Percentiles rank a stretch among this genome's conserved stretches.
phyloP scores from a whole-genome alignment of 2,797 vertebrate species.

The Tauraco hartlaubi region DNA sequence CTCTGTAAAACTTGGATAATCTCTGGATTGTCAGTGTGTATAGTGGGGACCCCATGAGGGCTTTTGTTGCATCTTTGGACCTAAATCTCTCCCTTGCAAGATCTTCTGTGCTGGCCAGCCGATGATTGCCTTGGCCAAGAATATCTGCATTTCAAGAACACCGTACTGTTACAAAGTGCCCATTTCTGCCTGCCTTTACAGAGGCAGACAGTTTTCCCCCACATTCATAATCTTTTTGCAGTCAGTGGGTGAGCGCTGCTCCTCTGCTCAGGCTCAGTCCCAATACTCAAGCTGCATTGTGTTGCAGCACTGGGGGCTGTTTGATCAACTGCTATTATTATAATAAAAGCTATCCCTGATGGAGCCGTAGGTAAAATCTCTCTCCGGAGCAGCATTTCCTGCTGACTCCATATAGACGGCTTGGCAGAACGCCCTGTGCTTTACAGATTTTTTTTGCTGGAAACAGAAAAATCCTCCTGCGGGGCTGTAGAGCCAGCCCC shows the following conservation, averaged over 20 bases:
- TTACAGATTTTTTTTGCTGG: slow-evolving; percentile 16
- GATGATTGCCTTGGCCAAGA: neutral
- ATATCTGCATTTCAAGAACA: neutral
- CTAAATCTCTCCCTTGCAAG: neutral
- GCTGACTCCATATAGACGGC: neutral
- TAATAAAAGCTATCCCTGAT: neutral
- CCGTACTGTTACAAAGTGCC: neutral
- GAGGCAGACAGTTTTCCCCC: neutral
- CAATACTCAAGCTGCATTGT: neutral
- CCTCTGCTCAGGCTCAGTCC: neutral
- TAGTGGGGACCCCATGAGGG: neutral
- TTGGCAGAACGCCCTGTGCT: slow-evolving; percentile 37
- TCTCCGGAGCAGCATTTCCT: slow-evolving; percentile 10
- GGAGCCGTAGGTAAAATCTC: neutral
- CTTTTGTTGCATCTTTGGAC: neutral
- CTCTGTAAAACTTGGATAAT: neutral
- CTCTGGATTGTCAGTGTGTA: neutral
- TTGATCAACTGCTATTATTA: neutral
- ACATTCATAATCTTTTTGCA: neutral
- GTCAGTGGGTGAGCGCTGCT: neutral
- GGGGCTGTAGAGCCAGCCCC: neutral
- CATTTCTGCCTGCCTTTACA: neutral
- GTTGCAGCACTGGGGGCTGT: neutral
- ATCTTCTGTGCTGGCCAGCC: neutral
- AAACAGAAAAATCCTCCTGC: slow-evolving; percentile 1